These are phyloP conservation scores for Bimastos eiseni DNA, from an alignment of 2,888 invertebrate genomes.

Conservation along the genomic window DNA sequence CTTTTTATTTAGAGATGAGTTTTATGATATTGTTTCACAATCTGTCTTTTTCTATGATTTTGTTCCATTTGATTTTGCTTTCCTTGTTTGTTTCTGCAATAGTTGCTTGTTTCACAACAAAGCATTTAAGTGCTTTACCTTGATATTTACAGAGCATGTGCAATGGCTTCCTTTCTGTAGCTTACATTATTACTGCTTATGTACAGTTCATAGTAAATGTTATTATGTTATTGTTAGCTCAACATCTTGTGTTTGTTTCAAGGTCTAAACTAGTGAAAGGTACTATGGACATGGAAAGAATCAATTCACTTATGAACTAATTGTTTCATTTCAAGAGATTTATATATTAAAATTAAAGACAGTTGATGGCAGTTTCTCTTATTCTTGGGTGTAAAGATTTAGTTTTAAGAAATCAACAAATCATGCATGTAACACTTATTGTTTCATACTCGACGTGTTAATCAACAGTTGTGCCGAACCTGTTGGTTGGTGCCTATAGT, in stretches of 20 bases:
- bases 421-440: background rate
- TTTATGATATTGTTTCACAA: background rate
- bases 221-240: background rate
- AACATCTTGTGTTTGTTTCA: background rate
- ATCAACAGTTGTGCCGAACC: background rate
- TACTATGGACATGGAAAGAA: background rate
- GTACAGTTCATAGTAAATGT: background rate
- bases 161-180: background rate
- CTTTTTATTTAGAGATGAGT: background rate
- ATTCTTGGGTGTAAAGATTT: background rate
- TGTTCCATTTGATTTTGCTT: background rate
- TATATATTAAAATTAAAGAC: background rate
- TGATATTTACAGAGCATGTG: background rate
- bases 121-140: background rate
- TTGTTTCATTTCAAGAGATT: background rate
- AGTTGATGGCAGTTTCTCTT: background rate
- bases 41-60: background rate
- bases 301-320: background rate
- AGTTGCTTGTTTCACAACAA: background rate
- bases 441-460: background rate
- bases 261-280: background rate
- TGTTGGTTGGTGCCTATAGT: background rate
- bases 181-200: background rate
- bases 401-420: background rate
- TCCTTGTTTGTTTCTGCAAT: background rate